Conservation (phyloP, 2,113 vertebrate species). For the Cyphomyrus discorhynchus region DNA sequence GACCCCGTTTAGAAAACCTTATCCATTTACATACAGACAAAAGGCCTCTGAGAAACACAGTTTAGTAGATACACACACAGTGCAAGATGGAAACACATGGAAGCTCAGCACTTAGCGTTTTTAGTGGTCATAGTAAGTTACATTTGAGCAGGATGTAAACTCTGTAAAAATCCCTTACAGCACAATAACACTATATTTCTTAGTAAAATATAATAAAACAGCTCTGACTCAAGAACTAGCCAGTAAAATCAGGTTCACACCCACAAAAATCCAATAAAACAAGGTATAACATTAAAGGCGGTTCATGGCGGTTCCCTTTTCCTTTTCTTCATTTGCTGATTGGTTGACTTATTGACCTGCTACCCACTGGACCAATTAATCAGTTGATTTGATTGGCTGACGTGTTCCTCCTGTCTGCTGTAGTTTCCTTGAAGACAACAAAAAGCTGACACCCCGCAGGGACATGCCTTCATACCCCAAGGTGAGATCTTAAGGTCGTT, state of each 20-base stretch:
- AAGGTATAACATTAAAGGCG: neutral
- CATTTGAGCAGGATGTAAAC: neutral
- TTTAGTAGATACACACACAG: neutral
- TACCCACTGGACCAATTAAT: neutral
- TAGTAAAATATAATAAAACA: neutral
- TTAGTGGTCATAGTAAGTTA: neutral
- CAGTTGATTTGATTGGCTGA: neutral
- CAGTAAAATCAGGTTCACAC: neutral
- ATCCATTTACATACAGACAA: neutral
- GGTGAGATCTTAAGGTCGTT: slow-evolving; percentile 50
- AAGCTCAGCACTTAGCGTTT: neutral
- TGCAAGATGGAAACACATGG: neutral
- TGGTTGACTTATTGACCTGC: neutral
- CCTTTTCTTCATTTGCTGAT: neutral
- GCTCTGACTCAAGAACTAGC: neutral
- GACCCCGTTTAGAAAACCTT: neutral
- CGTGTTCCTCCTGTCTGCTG: slow-evolving; percentile 47
- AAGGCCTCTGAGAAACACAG: neutral
- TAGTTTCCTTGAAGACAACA: slow-evolving; percentile 71
- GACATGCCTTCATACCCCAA: slow-evolving; percentile 80
- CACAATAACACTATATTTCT: neutral
- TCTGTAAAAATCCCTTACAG: neutral
- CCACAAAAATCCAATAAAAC: neutral
- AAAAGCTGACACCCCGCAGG: slow-evolving; percentile 65
- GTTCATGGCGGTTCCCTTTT: neutral